phyloP scores from a whole-genome alignment of 2,888 invertebrate species.

The Heliconius hortense region DNA sequence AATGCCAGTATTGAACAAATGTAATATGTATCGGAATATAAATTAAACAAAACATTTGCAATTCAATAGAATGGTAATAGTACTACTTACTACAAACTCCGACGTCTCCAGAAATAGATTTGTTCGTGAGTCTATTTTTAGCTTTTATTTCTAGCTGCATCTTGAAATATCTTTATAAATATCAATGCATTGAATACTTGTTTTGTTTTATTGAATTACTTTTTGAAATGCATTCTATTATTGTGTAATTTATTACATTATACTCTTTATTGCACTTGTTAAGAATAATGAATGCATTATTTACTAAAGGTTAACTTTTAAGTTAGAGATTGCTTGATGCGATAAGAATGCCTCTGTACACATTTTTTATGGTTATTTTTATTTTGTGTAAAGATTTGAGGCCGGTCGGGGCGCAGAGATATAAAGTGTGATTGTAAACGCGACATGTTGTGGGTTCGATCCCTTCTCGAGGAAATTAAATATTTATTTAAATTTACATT shows the following conservation, averaged over 20 bases:
- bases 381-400: too few relatives aligned
- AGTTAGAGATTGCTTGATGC: too few relatives aligned
- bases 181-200: neutral
- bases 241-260: neutral
- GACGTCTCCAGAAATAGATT: neutral
- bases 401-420: too few relatives aligned
- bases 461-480: too few relatives aligned
- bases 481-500: too few relatives aligned
- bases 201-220: neutral
- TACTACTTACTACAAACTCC: neutral
- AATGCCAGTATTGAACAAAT: neutral
- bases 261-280: neutral
- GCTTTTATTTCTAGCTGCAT: slow-evolving; percentile 5
- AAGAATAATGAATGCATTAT: neutral
- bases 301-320: too few relatives aligned
- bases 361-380: too few relatives aligned
- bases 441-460: too few relatives aligned
- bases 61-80: neutral
- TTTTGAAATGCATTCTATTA: neutral
- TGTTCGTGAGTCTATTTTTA: slow-evolving; percentile 13
- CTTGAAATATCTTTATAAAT: slow-evolving; percentile 1
- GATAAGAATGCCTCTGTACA: too few relatives aligned
- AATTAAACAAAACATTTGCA: neutral
- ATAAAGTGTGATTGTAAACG: too few relatives aligned
- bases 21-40: neutral